Conservation (phyloP, 2,113 vertebrate genomes). For the Petrocephalus microphthalmus region DNA sequence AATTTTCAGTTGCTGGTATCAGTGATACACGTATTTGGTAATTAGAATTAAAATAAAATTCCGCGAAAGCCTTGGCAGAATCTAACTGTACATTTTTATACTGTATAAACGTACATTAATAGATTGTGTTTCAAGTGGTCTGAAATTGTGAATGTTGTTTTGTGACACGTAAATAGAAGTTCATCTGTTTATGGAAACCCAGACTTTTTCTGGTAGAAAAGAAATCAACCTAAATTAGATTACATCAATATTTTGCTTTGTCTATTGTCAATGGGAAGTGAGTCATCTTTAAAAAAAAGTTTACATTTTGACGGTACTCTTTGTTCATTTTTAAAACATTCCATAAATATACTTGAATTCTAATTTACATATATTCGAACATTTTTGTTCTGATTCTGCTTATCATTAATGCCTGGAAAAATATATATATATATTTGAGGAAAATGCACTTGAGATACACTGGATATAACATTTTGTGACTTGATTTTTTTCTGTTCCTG, state of each 20-base stretch:
- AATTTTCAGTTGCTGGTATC: conserved; percentile 19
- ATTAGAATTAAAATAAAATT: conserved; percentile 55
- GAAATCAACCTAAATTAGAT: conserved; percentile 72
- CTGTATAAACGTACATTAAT: conserved; percentile 79
- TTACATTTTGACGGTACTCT: conserved; percentile 96
- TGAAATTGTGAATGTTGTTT: conserved; percentile 96
- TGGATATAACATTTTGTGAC: conserved; percentile 98
- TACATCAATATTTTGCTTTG: conserved; percentile 71
- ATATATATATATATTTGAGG: conserved; percentile 57
- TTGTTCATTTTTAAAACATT: conserved; percentile 92
- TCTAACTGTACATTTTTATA: conserved; percentile 78
- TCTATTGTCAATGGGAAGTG: conserved; percentile 77
- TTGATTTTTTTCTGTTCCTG: conserved; percentile 77
- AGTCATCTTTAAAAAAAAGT: conserved; percentile 72
- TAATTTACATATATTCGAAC: conserved; percentile 93
- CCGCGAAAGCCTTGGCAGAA: conserved; percentile 46
- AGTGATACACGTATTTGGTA: conserved; percentile 36
- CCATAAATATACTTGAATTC: conserved; percentile 99
- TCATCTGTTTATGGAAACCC: conserved; percentile 73
- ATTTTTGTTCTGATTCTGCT: conserved; percentile 77
- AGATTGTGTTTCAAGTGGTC: conserved; percentile 90
- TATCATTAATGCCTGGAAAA: conserved; percentile 84
- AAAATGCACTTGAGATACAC: conserved; percentile 78
- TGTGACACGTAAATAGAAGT: conserved; percentile 90
- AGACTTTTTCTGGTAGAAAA: conserved; percentile 71